These are phyloP conservation scores for Tenebrio molitor DNA, from an alignment of 1,140 invertebrate species.

Conservation along the genomic window DNA sequence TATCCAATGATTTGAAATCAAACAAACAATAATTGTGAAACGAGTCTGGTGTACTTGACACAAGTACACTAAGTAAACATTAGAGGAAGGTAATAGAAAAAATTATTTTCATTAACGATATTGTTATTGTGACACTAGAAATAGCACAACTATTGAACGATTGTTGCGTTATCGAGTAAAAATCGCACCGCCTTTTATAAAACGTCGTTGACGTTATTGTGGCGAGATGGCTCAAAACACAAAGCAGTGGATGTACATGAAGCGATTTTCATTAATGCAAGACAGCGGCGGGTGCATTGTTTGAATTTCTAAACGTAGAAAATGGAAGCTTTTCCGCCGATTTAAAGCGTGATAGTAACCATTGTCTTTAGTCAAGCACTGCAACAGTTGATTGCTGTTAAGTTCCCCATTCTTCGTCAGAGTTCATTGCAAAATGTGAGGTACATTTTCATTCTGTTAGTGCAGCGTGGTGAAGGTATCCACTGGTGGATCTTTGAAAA, in stretches of 20 bases:
- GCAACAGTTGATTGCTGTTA: slow-evolving; percentile 24
- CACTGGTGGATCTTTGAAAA: background rate
- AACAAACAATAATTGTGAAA: slow-evolving; percentile 28
- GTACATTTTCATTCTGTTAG: too few relatives aligned
- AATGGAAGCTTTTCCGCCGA: slow-evolving; percentile 31
- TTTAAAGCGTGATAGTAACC: slow-evolving; percentile 24
- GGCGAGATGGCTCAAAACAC: background rate
- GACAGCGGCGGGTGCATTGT: slow-evolving; percentile 26
- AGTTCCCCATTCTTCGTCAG: background rate
- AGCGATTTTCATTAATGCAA: slow-evolving; percentile 31
- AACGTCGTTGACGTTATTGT: background rate
- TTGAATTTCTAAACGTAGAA: slow-evolving; percentile 27
- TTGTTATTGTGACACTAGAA: too few relatives aligned
- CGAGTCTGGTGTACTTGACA: slow-evolving; percentile 30
- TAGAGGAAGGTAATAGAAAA: slow-evolving; percentile 13
- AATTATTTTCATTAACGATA: slow-evolving; percentile 21
- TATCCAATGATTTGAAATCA: slow-evolving; percentile 6
- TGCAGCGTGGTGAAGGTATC: background rate
- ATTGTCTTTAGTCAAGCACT: slow-evolving; percentile 27
- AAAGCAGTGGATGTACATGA: background rate
- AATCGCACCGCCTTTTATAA: background rate
- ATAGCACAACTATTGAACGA: background rate
- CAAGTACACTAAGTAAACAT: slow-evolving; percentile 24
- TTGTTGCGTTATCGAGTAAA: background rate
- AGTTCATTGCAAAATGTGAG: background rate